Base-by-base conservation (phyloP, 2,888 invertebrate species). In the Dysmachus trigonus region DNA sequence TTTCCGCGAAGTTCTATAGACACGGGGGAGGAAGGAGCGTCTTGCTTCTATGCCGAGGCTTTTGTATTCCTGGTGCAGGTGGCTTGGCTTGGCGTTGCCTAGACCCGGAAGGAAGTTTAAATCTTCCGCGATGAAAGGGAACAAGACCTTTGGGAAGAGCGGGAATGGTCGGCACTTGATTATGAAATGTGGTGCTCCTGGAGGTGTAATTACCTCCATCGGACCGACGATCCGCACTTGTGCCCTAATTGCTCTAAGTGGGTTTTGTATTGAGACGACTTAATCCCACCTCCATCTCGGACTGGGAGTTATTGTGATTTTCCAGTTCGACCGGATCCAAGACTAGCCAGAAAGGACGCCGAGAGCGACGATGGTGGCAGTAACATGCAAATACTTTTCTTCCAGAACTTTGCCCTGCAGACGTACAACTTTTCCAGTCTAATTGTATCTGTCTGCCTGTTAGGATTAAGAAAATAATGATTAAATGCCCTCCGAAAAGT, bases 231-330 rank as follows among this genome's bases (percentile, higher is more conserved):
- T 77, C 77, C 41, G 38, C 27, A 77, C 41, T 77, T 41, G 53
- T 27, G 51, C 30, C n/a, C 51, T 79, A 79, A 79, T 79, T 79
- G 79, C 79, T 22, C 18, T 79, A 79, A 79, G 79, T 79, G 79
- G 79, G 41, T 79, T n/a, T 79, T 79, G 79, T 79, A 79, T 79
- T 79, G 33, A 53, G 79, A 79, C 4, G 47, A 47, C 53, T 79
- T 79, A 47, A 51, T 51, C 79, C n/a, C 27, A 31, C 38, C n/a
- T 51, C 22, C 15, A 33, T 15, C 30, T 51, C 15, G 1, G 1
- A 51, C n/a, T 41, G n/a, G n/a, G 30, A 79, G 22, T 51, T 79
- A 51, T 79, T 79, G 41, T 79, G 30, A 79, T 79, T 47, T 74
- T 74, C 33, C 74, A 74, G 33, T 74, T 62, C 38, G 38, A 15